phyloP scores from a whole-genome alignment of 1,140 invertebrate species.

The Drosophila lacteicornis region DNA sequence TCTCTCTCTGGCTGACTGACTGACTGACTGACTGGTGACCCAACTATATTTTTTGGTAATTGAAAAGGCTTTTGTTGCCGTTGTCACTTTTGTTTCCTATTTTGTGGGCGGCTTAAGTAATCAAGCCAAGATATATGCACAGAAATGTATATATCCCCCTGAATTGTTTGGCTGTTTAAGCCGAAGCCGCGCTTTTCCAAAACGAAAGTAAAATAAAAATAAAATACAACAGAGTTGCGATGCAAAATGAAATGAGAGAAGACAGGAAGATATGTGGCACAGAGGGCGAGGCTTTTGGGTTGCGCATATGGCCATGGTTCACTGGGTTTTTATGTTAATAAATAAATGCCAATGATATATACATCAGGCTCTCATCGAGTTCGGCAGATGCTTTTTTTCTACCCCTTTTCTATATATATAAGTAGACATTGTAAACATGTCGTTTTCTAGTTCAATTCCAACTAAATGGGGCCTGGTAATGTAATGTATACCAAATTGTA shows the following conservation, averaged over 20 bases:
- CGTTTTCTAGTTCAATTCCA: constrained; percentile 81
- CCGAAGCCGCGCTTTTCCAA: constrained; percentile 57
- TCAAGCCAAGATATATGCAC: constrained; percentile 51
- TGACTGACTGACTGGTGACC: constrained; percentile 35
- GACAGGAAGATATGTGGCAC: constrained; percentile 59
- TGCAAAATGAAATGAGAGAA: constrained; percentile 55
- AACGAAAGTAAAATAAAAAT: constrained; percentile 67
- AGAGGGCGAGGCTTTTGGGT: constrained; percentile 24
- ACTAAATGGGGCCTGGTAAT: constrained; percentile 77
- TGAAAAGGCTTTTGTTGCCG: constrained; percentile 65
- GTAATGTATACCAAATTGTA: constrained; percentile 72
- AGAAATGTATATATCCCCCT: not conserved
- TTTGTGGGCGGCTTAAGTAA: constrained; percentile 75
- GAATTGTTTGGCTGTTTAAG: constrained; percentile 48
- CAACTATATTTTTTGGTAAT: constrained; percentile 75
- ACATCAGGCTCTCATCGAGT: constrained; percentile 21
- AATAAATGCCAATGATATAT: constrained; percentile 65
- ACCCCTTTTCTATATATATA: constrained; percentile 11
- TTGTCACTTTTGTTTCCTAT: constrained; percentile 55
- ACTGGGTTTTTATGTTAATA: constrained; percentile 82
- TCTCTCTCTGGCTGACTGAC: not conserved
- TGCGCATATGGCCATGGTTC: constrained; percentile 60
- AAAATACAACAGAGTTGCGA: constrained; percentile 26
- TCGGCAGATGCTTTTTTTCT: constrained; percentile 37
- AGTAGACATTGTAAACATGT: constrained; percentile 73